Evolutionary conservation across 2,888 invertebrate species (phyloP).

Genomic region (Limnephilus marmoratus): DNA sequence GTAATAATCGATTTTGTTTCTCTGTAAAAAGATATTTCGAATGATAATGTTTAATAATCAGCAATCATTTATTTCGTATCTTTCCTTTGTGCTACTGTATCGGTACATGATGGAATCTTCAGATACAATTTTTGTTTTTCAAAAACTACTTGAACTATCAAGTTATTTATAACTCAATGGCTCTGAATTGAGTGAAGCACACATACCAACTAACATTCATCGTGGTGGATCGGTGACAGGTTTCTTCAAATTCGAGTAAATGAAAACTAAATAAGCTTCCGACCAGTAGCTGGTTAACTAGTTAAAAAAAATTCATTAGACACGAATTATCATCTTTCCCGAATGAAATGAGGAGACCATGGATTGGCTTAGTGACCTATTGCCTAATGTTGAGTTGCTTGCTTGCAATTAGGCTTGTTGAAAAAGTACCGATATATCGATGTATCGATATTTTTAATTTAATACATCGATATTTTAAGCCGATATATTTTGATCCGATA

Average conservation of each 20-base stretch:
- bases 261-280: not conserved
- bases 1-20: not conserved
- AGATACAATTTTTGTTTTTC: not conserved
- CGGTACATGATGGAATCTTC: not conserved
- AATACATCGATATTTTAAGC: too few relatives aligned
- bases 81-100: not conserved
- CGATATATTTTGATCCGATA: too few relatives aligned
- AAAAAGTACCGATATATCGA: too few relatives aligned
- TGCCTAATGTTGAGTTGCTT: too few relatives aligned
- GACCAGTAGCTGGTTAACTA: not conserved
- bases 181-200: not conserved
- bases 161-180: too few relatives aligned
- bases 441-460: too few relatives aligned
- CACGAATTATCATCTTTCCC: not conserved
- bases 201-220: not conserved
- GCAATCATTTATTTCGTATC: too few relatives aligned
- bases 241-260: not conserved
- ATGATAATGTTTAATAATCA: too few relatives aligned
- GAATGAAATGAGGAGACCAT: not conserved
- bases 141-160: too few relatives aligned
- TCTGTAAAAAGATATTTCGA: not conserved
- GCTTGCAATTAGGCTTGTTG: too few relatives aligned
- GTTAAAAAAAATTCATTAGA: not conserved
- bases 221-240: not conserved
- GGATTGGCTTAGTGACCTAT: not conserved